phyloP scores from a whole-genome alignment of 2,797 vertebrate species.

The Gadopsis bispinosus region DNA sequence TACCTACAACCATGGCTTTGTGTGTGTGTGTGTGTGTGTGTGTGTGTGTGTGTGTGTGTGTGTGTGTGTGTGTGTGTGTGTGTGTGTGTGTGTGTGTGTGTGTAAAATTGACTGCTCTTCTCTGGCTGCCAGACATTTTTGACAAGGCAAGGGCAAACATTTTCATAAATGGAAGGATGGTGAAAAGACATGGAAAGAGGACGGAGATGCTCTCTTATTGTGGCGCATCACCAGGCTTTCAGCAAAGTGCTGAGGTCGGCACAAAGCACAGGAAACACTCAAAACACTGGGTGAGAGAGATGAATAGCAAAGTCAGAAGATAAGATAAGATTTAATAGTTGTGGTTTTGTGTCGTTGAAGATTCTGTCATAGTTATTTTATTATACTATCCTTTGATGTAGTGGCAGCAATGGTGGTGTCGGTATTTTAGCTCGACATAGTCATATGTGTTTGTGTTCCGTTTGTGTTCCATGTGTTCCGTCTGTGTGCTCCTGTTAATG shows the following conservation, averaged over 20 bases:
- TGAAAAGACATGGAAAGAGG: constrained; percentile 49
- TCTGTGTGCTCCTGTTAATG: constrained; percentile 55
- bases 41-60: constrained; percentile 20
- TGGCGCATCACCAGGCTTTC: constrained; percentile 30
- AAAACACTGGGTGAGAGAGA: constrained; percentile 26
- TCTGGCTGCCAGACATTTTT: constrained; percentile 60
- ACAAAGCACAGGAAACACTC: constrained; percentile 36
- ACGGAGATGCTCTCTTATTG: constrained; percentile 32
- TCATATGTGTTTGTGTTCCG: not conserved
- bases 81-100: constrained; percentile 41
- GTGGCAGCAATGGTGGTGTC: not conserved
- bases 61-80: no score
- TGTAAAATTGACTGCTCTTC: constrained; percentile 47
- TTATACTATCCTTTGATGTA: not conserved
- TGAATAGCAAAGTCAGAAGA: constrained; percentile 24
- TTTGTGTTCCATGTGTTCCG: constrained; percentile 17
- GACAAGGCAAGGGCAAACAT: constrained; percentile 69
- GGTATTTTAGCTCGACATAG: not conserved
- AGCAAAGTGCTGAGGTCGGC: constrained; percentile 59
- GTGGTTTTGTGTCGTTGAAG: not conserved
- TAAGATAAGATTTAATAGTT: constrained; percentile 13
- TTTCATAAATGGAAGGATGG: constrained; percentile 62
- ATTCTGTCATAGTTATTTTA: constrained; percentile 7
- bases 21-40: constrained; percentile 21
- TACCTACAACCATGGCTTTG: constrained; percentile 12